Conservation (phyloP, 2,113 vertebrate genomes). For the Sula dactylatra region DNA sequence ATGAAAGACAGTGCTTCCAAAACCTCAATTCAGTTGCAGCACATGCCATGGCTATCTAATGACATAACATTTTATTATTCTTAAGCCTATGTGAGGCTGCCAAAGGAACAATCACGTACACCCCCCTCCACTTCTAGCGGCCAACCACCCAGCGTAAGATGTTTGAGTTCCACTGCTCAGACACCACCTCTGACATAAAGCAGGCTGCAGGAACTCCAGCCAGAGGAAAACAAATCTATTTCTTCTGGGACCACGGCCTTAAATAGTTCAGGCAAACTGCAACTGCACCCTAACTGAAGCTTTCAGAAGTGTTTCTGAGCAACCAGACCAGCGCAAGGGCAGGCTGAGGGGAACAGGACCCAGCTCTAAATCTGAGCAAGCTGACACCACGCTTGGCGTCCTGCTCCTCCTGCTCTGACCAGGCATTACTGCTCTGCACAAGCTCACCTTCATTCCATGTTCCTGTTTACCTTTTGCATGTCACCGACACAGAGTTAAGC, state of each 20-base stretch:
- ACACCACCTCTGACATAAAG: not conserved
- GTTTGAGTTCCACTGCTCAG: not conserved
- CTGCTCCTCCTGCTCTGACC: not conserved
- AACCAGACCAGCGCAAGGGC: not conserved
- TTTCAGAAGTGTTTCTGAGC: rapidly evolving
- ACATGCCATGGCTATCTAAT: rapidly evolving
- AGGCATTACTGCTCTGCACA: not conserved
- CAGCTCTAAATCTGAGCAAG: not conserved
- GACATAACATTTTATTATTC: rapidly evolving
- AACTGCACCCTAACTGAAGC: not conserved
- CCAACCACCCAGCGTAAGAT: rapidly evolving
- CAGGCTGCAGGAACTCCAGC: not conserved
- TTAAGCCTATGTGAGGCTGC: rapidly evolving
- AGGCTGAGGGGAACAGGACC: not conserved
- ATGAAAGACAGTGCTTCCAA: not conserved
- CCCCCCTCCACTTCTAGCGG: rapidly evolving
- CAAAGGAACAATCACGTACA: not conserved
- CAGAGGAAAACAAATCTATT: not conserved
- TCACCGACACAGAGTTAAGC: not conserved
- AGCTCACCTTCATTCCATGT: rapidly evolving
- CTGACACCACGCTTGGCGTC: not conserved
- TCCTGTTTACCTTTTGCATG: not conserved
- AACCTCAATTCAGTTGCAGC: rapidly evolving
- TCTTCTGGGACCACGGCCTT: not conserved
- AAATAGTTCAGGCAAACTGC: not conserved